Percentiles rank a stretch among this genome's conserved stretches.
phyloP scores from a whole-genome alignment of 2,113 vertebrate species.

The Pithys albifrons region DNA sequence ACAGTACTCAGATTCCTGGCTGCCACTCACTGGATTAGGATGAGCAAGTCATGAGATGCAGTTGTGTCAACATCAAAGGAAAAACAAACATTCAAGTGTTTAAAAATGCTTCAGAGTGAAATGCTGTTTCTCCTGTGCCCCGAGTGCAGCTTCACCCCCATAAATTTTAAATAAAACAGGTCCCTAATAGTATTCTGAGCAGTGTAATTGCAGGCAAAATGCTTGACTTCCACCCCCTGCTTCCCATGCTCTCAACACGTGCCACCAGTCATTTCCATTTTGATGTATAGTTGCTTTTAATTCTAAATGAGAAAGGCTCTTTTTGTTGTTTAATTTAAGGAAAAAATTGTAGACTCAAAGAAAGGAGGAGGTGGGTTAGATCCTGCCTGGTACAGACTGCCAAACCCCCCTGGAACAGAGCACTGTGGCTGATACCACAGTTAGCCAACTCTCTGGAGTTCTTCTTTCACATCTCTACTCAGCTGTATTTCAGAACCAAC shows the following conservation, averaged over 20 bases:
- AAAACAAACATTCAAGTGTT: conserved; percentile 32
- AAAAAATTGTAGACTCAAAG: neutral
- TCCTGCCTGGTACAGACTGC: neutral
- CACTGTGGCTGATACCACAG: neutral
- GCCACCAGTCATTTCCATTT: neutral
- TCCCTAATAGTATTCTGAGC: neutral
- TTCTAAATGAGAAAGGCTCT: neutral
- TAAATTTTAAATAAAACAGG: neutral
- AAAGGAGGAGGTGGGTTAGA: neutral
- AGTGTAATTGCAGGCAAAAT: neutral
- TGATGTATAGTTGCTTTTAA: neutral
- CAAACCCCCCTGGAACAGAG: neutral
- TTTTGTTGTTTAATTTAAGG: neutral
- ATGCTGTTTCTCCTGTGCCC: neutral
- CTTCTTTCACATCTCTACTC: neutral
- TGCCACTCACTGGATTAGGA: neutral
- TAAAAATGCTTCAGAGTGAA: conserved; percentile 10
- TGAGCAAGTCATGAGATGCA: neutral
- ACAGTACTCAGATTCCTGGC: neutral
- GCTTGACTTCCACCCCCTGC: neutral
- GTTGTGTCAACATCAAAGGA: conserved; percentile 49
- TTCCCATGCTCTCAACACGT: neutral
- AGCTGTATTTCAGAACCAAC: neutral
- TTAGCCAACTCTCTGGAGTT: neutral
- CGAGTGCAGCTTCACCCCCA: neutral